phyloP scores from a whole-genome alignment of 2,888 invertebrate species.

The Meliscaeva auricollis region DNA sequence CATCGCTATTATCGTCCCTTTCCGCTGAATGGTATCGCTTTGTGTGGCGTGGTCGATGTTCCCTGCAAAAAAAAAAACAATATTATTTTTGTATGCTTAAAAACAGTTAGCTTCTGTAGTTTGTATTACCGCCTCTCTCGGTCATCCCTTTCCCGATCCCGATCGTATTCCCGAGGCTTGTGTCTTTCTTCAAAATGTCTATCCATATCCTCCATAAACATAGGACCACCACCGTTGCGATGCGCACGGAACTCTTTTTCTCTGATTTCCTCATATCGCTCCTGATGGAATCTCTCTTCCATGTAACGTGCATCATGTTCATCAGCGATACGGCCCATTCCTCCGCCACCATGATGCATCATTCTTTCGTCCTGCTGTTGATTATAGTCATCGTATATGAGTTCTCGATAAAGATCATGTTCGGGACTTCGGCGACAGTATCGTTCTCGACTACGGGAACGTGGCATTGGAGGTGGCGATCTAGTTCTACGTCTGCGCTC shows the following conservation, averaged over 20 bases:
- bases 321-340: slow-evolving; percentile 48
- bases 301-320: slow-evolving; percentile 76
- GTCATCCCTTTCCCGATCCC: slow-evolving; percentile 72
- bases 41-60: slow-evolving; percentile 73
- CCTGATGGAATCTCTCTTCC: slow-evolving; percentile 77
- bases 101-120: background rate
- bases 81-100: too few relatives aligned
- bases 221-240: slow-evolving; percentile 64
- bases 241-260: slow-evolving; percentile 73
- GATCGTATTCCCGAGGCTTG: slow-evolving; percentile 77
- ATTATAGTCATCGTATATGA: slow-evolving; percentile 83
- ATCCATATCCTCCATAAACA: slow-evolving; percentile 70
- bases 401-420: slow-evolving; percentile 82
- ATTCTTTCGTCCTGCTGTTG: slow-evolving; percentile 80
- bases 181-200: slow-evolving; percentile 77
- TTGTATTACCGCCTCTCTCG: slow-evolving; percentile 76
- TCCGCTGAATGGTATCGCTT: slow-evolving; percentile 79
- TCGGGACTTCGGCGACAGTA: slow-evolving; percentile 79
- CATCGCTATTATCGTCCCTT: slow-evolving; percentile 80
- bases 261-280: slow-evolving; percentile 75
- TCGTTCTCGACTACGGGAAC: slow-evolving; percentile 83
- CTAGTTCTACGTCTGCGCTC: slow-evolving; percentile 80
- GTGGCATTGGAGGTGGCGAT: slow-evolving; percentile 77
- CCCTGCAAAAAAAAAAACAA: slow-evolving; percentile 15
- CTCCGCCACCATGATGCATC: slow-evolving; percentile 42